A percentile compares a stretch with the other conserved stretches of the same genome.
Conservation (phyloP, 2,888 invertebrate species). For the Seladonia tumulorum region DNA sequence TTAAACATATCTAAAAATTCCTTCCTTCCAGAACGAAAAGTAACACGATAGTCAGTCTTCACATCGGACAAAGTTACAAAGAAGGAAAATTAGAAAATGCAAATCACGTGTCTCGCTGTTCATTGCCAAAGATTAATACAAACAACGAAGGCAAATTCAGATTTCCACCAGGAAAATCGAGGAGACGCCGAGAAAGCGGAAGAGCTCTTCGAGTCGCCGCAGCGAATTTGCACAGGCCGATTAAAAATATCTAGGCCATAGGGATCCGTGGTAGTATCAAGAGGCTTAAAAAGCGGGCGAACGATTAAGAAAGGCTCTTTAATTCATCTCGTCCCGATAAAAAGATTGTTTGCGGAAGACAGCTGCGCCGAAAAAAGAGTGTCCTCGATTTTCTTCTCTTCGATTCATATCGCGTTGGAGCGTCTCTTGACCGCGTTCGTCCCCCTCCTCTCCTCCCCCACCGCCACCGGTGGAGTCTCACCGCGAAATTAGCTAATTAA, state of each 20-base stretch:
- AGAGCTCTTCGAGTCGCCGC: neutral
- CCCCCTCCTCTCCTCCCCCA: too few species aligned
- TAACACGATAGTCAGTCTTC: too few species aligned
- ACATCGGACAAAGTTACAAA: too few species aligned
- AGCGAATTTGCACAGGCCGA: neutral
- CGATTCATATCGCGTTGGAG: neutral
- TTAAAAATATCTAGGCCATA: constrained; percentile 5
- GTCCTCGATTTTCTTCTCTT: neutral
- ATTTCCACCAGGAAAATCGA: neutral
- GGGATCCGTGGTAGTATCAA: neutral
- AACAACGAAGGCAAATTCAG: neutral
- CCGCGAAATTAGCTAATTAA: constrained; percentile 44
- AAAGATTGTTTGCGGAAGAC: neutral
- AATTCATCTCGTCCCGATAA: neutral
- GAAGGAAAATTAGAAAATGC: too few species aligned
- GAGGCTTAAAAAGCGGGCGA: neutral
- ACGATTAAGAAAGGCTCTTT: neutral
- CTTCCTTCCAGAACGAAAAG: too few species aligned
- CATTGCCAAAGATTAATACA: neutral
- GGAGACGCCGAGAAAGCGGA: neutral
- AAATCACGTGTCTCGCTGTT: neutral
- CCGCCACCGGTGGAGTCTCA: too few species aligned
- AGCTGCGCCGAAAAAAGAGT: neutral
- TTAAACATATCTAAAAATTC: too few species aligned
- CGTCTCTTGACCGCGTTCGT: constrained; percentile 7